phyloP scores from a whole-genome alignment of 2,888 invertebrate species.

The Drosophila kuntzei region DNA sequence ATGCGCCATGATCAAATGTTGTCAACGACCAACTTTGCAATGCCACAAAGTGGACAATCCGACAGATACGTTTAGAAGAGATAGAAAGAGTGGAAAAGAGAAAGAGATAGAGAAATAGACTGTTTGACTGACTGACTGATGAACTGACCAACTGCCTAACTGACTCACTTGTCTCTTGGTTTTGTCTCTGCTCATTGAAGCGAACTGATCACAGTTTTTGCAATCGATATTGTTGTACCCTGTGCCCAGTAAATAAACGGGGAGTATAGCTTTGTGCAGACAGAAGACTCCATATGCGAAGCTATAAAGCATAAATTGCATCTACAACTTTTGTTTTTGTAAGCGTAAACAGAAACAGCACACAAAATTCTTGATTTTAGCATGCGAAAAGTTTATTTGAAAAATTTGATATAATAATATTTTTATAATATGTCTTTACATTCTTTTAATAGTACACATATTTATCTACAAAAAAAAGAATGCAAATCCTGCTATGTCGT shows the following conservation, averaged over 20 bases:
- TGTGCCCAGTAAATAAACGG: neutral
- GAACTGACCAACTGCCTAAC: slow-evolving; percentile 18
- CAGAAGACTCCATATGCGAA: no score
- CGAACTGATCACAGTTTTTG: slow-evolving; percentile 18
- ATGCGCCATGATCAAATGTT: slow-evolving; percentile 68
- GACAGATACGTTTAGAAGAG: neutral
- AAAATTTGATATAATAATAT: no score
- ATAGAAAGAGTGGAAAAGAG: neutral
- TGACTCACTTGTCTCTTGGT: neutral
- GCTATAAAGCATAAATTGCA: no score
- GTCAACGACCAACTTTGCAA: slow-evolving; percentile 45
- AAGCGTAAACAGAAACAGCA: no score
- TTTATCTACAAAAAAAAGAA: no score
- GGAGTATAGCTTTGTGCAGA: neutral
- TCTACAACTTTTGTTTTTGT: no score
- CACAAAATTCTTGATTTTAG: no score
- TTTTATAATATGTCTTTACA: no score
- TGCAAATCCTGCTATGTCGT: no score
- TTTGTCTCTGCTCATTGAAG: slow-evolving; percentile 35
- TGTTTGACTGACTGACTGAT: slow-evolving; percentile 17
- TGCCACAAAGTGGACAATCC: slow-evolving; percentile 12
- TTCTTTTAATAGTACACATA: no score
- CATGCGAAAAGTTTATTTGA: no score
- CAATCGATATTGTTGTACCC: slow-evolving; percentile 20
- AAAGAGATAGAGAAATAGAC: slow-evolving; percentile 6